Percentiles rank a stretch among this genome's conserved stretches.
Conservation (phyloP, 2,888 invertebrate species). For the Hololepta plana region DNA sequence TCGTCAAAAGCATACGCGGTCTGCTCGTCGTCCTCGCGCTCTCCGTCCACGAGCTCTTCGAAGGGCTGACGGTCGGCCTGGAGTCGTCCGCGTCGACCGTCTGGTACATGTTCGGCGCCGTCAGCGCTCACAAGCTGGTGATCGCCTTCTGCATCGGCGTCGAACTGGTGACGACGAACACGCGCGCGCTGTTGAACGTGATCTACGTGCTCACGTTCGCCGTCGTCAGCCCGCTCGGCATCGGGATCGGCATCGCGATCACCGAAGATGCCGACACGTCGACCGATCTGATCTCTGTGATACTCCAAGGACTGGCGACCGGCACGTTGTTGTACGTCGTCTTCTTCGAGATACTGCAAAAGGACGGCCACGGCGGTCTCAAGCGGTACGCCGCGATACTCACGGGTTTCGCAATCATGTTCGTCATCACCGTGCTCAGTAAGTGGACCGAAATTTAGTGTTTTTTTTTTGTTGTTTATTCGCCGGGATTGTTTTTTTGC, state of each 20-base stretch:
- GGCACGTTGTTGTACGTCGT: slow-evolving; percentile 90
- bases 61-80: slow-evolving; percentile 67
- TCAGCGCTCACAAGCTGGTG: slow-evolving; percentile 71
- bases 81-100: slow-evolving; percentile 42
- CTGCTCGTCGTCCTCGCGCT: slow-evolving; percentile 66
- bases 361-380: slow-evolving; percentile 37
- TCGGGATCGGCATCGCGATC: slow-evolving; percentile 52
- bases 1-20: slow-evolving; percentile 37
- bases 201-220: slow-evolving; percentile 60
- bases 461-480: too few species aligned
- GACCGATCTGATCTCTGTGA: slow-evolving; percentile 42
- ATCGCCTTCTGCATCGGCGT: slow-evolving; percentile 79
- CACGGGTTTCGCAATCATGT: slow-evolving; percentile 54
- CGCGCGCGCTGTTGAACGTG: slow-evolving; percentile 39
- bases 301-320: slow-evolving; percentile 70
- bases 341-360: slow-evolving; percentile 83
- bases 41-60: slow-evolving; percentile 73
- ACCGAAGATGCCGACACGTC: slow-evolving; percentile 38
- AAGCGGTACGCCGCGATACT: slow-evolving; percentile 46
- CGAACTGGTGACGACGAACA: slow-evolving; percentile 55
- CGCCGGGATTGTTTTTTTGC: slow-evolving; percentile 1
- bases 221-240: slow-evolving; percentile 62
- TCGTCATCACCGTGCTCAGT: slow-evolving; percentile 24
- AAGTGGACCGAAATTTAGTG: too few species aligned
- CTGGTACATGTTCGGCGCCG: slow-evolving; percentile 70